Evolutionary conservation across 1,140 invertebrate genomes (phyloP), one percentile per base, ranked within the genome.

Genomic region (Drosophila obscura): DNA sequence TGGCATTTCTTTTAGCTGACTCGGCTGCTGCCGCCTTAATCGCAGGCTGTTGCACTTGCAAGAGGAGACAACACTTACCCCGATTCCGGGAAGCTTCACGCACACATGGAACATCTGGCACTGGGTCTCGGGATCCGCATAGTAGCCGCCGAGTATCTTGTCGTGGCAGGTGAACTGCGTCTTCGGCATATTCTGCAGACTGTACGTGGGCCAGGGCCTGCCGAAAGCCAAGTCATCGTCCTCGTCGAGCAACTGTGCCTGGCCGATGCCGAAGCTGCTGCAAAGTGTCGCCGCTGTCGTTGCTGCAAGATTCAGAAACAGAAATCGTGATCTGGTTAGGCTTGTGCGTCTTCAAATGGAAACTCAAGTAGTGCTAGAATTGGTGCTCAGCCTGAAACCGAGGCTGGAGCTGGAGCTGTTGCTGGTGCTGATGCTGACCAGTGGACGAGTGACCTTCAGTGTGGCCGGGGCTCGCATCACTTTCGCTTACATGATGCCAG

Each of bases 81-180:
- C 95, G 57, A 94, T 93, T 61, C 96, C 96, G 13, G 96, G 95
- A 24, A 97, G 95, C 87, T 95, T 95, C 22, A 97, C 96, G 90
- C 97, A 97, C 50, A 97, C 96, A 90, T 98, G 97, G 92, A 97
- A 98, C 93, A 97, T 96, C 92, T 98, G 97, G 92, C 97, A 98
- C 84, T 97, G 96, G 0, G 97, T 96, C 92, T 98, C 97, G 1
- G 95, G 94, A 92, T 98, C 97, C 11, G 97, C 97, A 91, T 98
- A 98, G 92, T 98, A 98, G 45, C 97, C 96, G 65, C 97, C 97
- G 19, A 97, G 94, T 76, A 97, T 96, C 92, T 97, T 97, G 79
- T 96, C 96, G 66, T 95, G 93, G 92, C 97, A 98, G 72, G 95
- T 95, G 93, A 98, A 98, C 57, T 94, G 94, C 48, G 97, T 97